Conservation (phyloP, 2,797 vertebrate genomes). For the Ibycter americanus region DNA sequence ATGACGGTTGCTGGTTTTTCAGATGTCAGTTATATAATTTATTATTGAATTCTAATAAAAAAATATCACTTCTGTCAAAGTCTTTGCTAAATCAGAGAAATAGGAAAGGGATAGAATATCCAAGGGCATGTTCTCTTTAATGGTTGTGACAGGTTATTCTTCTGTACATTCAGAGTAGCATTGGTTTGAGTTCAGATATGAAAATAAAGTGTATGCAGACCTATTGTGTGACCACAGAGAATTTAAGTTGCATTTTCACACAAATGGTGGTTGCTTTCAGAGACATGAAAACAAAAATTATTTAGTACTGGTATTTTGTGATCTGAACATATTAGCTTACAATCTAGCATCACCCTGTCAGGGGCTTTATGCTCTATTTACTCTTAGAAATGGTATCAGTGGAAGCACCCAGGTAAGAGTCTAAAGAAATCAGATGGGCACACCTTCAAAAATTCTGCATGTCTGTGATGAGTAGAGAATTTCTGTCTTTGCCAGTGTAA, state of each 20-base stretch:
- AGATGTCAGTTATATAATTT: neutral
- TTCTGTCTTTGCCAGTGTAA: neutral
- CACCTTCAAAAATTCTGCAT: neutral
- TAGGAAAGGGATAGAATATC: neutral
- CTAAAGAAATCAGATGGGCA: neutral
- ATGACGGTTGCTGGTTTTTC: neutral
- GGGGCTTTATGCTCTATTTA: neutral
- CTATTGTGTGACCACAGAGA: neutral
- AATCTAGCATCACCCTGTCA: neutral
- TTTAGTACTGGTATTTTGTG: neutral
- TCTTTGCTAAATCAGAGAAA: neutral
- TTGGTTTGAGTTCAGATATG: neutral
- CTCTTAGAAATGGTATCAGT: neutral
- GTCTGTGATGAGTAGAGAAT: neutral
- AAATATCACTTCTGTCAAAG: neutral
- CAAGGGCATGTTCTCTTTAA: neutral
- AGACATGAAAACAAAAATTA: neutral
- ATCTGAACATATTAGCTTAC: neutral
- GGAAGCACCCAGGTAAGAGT: neutral
- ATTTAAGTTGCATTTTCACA: neutral
- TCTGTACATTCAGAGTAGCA: neutral
- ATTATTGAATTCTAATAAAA: neutral
- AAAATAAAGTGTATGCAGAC: neutral
- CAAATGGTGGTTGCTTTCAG: neutral
- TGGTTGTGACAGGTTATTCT: neutral